A percentile compares a stretch with the other conserved stretches of the same genome.
Evolutionary conservation across 2,888 invertebrate genomes (phyloP).

Genomic region (Rhagonycha fulva): DNA sequence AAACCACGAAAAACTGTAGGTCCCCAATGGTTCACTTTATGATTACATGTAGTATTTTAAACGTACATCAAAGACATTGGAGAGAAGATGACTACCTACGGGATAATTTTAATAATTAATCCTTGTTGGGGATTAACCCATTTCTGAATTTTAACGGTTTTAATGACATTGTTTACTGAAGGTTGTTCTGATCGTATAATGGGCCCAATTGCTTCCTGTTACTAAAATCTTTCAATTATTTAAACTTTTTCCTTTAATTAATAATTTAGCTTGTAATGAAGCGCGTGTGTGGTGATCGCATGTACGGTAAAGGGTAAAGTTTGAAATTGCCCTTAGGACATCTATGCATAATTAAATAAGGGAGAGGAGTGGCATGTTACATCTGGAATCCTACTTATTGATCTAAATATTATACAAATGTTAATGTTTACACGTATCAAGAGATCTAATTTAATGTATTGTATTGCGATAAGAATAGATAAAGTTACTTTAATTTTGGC

Average conservation of each 20-base stretch:
- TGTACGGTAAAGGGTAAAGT: neutral
- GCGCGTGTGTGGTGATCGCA: neutral
- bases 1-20: too few relatives aligned
- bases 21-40: too few relatives aligned
- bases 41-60: too few relatives aligned
- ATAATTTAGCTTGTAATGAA: neutral
- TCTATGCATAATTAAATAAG: slow-evolving; percentile 1
- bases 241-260: neutral
- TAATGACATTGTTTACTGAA: too few relatives aligned
- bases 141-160: too few relatives aligned
- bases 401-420: slow-evolving; percentile 1
- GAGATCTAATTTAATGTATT: slow-evolving; percentile 7
- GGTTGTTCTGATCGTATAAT: too few relatives aligned
- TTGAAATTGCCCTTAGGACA: neutral
- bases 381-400: neutral
- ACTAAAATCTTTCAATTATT: neutral
- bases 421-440: neutral
- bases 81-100: too few relatives aligned
- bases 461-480: slow-evolving; percentile 19
- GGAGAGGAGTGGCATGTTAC: neutral
- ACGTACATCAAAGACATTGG: too few relatives aligned
- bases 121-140: too few relatives aligned
- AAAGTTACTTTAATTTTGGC: slow-evolving; percentile 24
- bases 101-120: too few relatives aligned
- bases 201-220: neutral